A percentile compares a stretch with the other conserved stretches of the same genome.
These are phyloP conservation scores for Asarcornis scutulata DNA, from an alignment of 2,113 vertebrate species.

Conservation along the genomic window DNA sequence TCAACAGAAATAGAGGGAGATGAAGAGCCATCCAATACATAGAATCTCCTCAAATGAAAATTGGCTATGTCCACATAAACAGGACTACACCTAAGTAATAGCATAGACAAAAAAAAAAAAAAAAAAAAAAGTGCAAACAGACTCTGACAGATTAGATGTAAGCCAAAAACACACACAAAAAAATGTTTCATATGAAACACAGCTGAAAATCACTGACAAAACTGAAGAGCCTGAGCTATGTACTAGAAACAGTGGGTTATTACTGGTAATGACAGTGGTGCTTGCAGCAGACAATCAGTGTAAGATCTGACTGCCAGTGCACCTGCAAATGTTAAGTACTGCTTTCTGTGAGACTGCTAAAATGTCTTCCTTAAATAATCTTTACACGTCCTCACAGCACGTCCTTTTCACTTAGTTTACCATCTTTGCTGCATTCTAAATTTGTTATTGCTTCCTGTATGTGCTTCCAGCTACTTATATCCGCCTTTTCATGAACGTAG, in stretches of 20 bases:
- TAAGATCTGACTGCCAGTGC: not conserved
- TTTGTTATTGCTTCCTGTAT: not conserved
- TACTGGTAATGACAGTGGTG: not conserved
- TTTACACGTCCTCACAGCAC: not conserved
- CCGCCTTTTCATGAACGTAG: not conserved
- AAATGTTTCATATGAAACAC: not conserved
- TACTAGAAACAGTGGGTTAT: not conserved
- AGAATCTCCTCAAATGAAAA: not conserved
- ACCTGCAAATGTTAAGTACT: not conserved
- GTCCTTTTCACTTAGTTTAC: not conserved
- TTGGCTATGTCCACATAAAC: not conserved
- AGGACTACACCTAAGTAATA: not conserved
- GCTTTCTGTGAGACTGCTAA: not conserved
- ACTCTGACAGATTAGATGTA: not conserved
- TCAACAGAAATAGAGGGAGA: not conserved
- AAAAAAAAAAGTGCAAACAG: not conserved
- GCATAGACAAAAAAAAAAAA: not conserved
- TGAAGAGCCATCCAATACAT: not conserved
- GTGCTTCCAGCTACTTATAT: not conserved
- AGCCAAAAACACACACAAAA: not conserved
- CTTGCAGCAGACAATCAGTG: not conserved
- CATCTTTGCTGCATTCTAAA: not conserved
- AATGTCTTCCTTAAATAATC: conserved; percentile 9
- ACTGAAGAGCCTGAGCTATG: not conserved
- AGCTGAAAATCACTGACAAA: not conserved